Evolutionary conservation across 2,888 invertebrate genomes (phyloP), one percentile per base, ranked within the genome.

Genomic region (Chalcosyrphus nemorum): DNA sequence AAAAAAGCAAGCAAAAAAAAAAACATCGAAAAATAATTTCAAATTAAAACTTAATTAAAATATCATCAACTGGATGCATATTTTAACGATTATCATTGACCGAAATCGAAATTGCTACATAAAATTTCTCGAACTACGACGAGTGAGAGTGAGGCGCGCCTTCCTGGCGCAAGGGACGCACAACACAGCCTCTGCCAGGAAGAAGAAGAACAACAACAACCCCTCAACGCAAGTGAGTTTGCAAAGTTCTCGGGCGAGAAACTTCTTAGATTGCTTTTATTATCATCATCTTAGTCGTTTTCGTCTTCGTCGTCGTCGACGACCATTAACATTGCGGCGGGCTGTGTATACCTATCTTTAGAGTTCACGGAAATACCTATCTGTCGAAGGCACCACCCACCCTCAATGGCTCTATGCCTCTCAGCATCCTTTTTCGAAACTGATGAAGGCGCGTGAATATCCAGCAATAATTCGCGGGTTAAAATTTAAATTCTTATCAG

Each of bases 231-330:
- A 29, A 17, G 38, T 19, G 45, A 75, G 65, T 70, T 80, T 56
- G 15, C 35, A 80, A 85, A 81, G 81, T 85, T 85, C 71, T 43
- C 24, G 29, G 57, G 59, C 61, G 72, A n/a, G n/a, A 86, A 87
- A 87, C 86, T 87, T 87, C 87, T 86, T 86, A 87, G 87, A 87
- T 87, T 87, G 86, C 86, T 87, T 87, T 86, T 87, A 87, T 87
- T 87, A 87, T 87, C 86, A 86, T 80, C 78, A 54, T 71, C 54
- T 54, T 61, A 65, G 47, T 66, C 50, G 17, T 56, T 17, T 6
- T 17, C 43, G 2, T 11, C 24, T 4, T 9, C 2, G 0, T 13
- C n/a, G 15, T 17, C 24, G 2, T 47, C 29, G 15, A 47, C 59
- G 45, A 13, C 68, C 72, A 72, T 78, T 78, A 68, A 76, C 68